Conservation (phyloP, 2,113 vertebrate species). For the Brachypteracias leptosomus region DNA sequence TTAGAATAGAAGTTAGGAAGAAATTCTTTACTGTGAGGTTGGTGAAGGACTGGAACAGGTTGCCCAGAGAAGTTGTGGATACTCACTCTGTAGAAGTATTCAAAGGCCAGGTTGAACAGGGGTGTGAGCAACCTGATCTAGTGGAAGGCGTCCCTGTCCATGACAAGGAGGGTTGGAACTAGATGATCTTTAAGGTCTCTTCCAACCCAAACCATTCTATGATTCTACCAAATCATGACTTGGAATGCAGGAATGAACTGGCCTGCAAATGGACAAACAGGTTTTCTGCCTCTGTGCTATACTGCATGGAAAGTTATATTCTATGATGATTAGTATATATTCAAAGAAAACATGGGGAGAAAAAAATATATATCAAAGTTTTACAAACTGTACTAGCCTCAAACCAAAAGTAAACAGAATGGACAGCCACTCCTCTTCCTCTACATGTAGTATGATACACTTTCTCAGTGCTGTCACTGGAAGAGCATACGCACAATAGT, state of each 20-base stretch:
- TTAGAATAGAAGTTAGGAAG: neutral
- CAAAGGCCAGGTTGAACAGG: neutral
- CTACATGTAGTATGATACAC: neutral
- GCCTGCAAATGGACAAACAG: neutral
- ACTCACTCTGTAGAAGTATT: neutral
- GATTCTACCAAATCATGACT: neutral
- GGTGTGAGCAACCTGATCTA: neutral
- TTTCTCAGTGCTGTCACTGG: neutral
- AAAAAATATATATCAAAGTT: neutral
- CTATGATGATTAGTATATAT: neutral
- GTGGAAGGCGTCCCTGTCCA: neutral
- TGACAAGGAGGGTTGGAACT: neutral
- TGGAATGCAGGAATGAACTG: neutral
- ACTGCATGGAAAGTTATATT: neutral
- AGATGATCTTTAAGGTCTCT: neutral
- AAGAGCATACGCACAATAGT: neutral
- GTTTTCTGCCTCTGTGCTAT: neutral
- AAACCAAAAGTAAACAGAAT: neutral
- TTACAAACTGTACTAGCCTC: neutral
- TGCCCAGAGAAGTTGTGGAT: neutral
- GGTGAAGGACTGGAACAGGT: neutral
- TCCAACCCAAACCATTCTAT: neutral
- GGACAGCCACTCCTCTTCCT: neutral
- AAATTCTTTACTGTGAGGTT: neutral
- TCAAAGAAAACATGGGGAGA: neutral